Evolutionary conservation across 2,888 invertebrate genomes (phyloP), one percentile per base, ranked within the genome.

Genomic region (Tholera decimalis): DNA sequence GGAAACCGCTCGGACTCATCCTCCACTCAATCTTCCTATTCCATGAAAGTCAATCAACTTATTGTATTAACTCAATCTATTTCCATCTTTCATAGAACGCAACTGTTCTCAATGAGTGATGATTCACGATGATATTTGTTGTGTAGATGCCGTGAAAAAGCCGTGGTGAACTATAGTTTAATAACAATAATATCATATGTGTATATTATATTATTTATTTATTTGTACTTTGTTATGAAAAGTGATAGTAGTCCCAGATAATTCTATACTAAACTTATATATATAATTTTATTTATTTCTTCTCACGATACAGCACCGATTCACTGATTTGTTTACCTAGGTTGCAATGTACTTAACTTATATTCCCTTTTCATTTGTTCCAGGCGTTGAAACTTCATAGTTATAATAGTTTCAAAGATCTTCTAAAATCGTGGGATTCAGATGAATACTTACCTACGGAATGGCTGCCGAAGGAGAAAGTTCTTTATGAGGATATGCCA

Each of bases 31-130:
- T 86, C 84, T 81, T 75, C 78, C 76, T 80, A 57, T 93, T 93
- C 91, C 90, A 89, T 91, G 90, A 90, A 91, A 92, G 88, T 88
- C 88, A 89, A 91, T 93, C 88, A 89, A 85, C 85, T 54, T 79
- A 79, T 78, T 80, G 79, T 80, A 85, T 84, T 85, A 86, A 85
- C 84, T 83, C 83, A 59, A 74, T 88, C 90, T 91, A 91, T 92
- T 92, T 91, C 85, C 82, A 89, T 88, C 85, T 79, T 92, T 91
- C 91, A 88, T 76, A 89, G 91, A 91, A 92, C 85, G 76, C 85
- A 88, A 88, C 83, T 75, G 80, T 68, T 72, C 64, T 58, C 60
- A 64, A 57, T 55, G 44, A 63, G 59, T 37, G 67, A 79, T 88
- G 85, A 88, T 75, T 87, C 85, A 86, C 73, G 35, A 53, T 76